Conservation (phyloP, 1,140 invertebrate genomes). For the Globodera rostochiensis region DNA sequence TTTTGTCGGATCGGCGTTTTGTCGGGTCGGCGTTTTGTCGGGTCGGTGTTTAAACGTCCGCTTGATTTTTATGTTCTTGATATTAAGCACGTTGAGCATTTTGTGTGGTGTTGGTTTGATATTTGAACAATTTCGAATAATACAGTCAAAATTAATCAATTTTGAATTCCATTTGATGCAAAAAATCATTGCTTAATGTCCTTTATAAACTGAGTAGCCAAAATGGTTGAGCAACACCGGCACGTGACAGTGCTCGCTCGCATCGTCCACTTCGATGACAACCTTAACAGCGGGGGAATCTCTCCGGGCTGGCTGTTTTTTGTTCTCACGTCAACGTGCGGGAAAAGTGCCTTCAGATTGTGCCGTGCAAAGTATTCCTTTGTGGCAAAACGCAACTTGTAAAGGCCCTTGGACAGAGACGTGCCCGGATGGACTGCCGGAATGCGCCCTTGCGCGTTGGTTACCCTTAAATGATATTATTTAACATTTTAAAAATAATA, state of each 20-base stretch:
- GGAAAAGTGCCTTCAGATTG: conserved; percentile 6
- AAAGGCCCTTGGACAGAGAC: not conserved
- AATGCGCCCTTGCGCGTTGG: conserved; percentile 9
- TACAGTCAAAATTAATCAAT: no score
- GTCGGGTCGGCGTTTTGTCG: no score
- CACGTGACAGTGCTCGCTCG: not conserved
- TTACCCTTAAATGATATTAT: not conserved
- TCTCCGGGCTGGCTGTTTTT: no score
- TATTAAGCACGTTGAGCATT: no score
- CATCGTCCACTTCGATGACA: conserved; percentile 7
- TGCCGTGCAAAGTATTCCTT: conserved; percentile 3
- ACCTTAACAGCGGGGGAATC: not conserved
- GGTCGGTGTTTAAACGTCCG: no score
- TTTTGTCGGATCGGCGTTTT: no score
- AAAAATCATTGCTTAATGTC: not conserved
- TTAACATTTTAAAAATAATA: not conserved
- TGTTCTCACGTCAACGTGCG: not conserved
- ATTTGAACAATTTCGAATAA: no score
- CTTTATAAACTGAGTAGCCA: conserved; percentile 9
- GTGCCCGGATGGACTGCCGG: not conserved
- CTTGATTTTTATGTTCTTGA: no score
- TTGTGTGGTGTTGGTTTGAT: no score
- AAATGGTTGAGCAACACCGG: not conserved
- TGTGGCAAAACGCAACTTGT: conserved; percentile 14
- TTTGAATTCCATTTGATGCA: no score